Evolutionary conservation across 2,797 vertebrate genomes (phyloP).

Genomic region (Potorous gilbertii): DNA sequence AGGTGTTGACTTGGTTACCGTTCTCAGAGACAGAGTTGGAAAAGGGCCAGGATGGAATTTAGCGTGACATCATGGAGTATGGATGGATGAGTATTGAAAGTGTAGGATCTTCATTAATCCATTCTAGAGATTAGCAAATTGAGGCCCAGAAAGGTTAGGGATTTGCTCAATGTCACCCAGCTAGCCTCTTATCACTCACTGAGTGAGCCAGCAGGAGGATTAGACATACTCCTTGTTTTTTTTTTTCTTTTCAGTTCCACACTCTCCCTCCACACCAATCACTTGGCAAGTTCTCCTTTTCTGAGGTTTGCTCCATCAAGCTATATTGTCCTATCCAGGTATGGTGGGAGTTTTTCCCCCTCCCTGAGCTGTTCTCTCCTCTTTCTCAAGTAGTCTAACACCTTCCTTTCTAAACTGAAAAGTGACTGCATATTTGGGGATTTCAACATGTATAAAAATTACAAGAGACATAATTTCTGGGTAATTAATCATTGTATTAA

Average conservation of each 20-base stretch:
- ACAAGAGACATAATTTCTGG: neutral
- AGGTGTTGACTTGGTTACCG: neutral
- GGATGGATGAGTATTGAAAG: neutral
- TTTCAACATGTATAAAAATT: neutral
- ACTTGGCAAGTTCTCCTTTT: neutral
- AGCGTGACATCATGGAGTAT: neutral
- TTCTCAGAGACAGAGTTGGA: neutral
- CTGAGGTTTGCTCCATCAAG: neutral
- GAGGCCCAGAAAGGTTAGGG: neutral
- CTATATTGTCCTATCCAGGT: neutral
- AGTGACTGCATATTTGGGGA: neutral
- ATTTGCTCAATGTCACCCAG: neutral
- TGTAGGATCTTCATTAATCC: neutral
- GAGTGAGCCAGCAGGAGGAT: neutral
- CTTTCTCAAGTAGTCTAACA: neutral
- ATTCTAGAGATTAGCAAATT: neutral
- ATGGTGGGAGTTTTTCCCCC: neutral
- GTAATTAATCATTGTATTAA: neutral
- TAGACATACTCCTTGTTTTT: neutral
- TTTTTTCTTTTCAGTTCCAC: neutral
- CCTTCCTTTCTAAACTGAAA: neutral
- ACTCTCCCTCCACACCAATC: neutral
- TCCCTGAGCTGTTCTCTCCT: neutral
- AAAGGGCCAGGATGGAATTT: neutral
- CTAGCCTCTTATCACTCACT: neutral